Conservation (phyloP, 2,797 vertebrate genomes). For the Acipenser oxyrinchus region DNA sequence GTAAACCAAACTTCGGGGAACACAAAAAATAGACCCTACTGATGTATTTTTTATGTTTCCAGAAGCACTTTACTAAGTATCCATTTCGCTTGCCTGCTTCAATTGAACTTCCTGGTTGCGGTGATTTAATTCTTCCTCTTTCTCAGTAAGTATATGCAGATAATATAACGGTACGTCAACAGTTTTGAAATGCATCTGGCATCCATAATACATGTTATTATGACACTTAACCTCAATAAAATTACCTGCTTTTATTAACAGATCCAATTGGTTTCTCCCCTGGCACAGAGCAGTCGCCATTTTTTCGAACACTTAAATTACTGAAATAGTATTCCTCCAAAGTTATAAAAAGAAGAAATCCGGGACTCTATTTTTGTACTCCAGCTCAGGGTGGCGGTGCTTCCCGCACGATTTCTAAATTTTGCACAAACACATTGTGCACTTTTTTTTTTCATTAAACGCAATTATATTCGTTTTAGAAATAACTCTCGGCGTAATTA, state of each 20-base stretch:
- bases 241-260: slow-evolving; percentile 23
- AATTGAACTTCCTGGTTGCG: slow-evolving; percentile 13
- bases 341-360: not conserved
- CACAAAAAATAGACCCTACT: too few species aligned
- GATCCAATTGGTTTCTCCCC: slow-evolving; percentile 18
- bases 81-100: not conserved
- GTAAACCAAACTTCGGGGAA: too few species aligned
- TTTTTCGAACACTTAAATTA: slow-evolving; percentile 9
- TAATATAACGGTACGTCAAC: too few species aligned
- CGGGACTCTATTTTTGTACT: slow-evolving; percentile 7
- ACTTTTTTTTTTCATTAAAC: not conserved
- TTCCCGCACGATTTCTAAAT: not conserved
- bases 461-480: too few species aligned
- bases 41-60: too few species aligned
- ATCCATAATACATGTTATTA: too few species aligned
- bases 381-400: not conserved
- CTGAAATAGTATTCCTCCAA: not conserved
- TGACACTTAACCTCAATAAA: not conserved
- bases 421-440: not conserved
- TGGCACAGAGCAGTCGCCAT: slow-evolving; percentile 13
- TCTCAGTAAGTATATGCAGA: too few species aligned
- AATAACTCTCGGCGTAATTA: not conserved
- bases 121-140: not conserved
- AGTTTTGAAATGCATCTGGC: too few species aligned
- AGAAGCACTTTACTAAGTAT: too few species aligned